Conservation (phyloP, 2,113 vertebrate genomes). For the Microcebus tavaratra region DNA sequence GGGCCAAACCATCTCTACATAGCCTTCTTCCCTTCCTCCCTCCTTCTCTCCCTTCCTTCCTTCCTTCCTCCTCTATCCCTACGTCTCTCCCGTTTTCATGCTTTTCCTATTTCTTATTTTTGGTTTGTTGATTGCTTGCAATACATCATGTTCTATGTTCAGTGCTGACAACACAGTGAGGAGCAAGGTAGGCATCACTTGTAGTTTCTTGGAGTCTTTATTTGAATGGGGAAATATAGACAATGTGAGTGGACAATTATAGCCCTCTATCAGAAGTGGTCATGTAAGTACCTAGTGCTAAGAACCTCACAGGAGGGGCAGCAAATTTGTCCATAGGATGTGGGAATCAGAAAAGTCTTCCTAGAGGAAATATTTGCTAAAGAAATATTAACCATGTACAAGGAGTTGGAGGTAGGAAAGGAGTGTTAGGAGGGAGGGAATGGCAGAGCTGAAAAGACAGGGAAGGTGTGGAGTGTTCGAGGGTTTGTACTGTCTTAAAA, state of each 20-base stretch:
- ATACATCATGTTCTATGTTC: not conserved
- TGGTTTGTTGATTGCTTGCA: not conserved
- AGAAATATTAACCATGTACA: not conserved
- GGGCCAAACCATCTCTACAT: not conserved
- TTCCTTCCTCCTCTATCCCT: accelerated
- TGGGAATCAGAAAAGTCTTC: not conserved
- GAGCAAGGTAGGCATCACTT: not conserved
- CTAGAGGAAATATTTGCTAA: not conserved
- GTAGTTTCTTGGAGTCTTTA: not conserved
- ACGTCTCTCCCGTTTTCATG: not conserved
- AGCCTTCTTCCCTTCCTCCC: not conserved
- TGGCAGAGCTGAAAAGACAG: not conserved
- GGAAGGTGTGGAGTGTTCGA: accelerated
- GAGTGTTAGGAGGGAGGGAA: not conserved
- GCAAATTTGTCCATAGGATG: not conserved
- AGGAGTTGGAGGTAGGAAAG: not conserved
- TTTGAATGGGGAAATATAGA: not conserved
- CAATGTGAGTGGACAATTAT: not conserved
- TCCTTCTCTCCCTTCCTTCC: accelerated
- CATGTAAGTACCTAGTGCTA: not conserved
- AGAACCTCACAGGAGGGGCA: not conserved
- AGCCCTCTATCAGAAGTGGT: not conserved
- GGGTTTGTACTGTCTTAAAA: not conserved
- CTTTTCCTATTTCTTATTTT: not conserved
- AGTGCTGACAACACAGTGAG: not conserved